These are phyloP conservation scores for Paragorgia papillata DNA, from an alignment of 92 coral and sea anemone genomes.

Conservation along the genomic window DNA sequence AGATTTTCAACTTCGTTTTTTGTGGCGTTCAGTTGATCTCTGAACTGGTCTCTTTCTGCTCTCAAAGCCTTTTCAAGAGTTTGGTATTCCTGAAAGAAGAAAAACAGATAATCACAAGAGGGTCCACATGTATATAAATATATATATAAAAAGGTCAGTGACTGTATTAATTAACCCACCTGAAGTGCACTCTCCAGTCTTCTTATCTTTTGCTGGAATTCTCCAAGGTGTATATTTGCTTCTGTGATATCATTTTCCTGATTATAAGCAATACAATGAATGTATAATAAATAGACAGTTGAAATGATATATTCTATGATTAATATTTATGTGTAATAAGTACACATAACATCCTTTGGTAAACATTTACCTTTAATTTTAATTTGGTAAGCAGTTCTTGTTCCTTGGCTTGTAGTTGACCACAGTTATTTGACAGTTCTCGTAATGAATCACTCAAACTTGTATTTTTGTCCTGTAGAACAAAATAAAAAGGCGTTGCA, in stretches of 20 bases:
- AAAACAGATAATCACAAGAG: not conserved
- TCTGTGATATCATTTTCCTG: conserved; percentile 97
- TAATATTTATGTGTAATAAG: no score
- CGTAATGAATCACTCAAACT: conserved; percentile 85
- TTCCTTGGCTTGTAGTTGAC: conserved; percentile 97
- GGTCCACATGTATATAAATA: no score
- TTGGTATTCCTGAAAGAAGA: conserved; percentile 71
- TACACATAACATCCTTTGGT: not conserved
- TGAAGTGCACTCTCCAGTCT: conserved; percentile 87
- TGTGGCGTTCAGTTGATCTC: conserved; percentile 87
- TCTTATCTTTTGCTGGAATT: conserved; percentile 83
- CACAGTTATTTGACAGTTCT: conserved; percentile 89
- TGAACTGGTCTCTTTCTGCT: conserved; percentile 92
- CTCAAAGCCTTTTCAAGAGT: conserved; percentile 73
- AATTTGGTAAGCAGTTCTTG: conserved; percentile 91
- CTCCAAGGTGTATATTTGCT: conserved; percentile 87
- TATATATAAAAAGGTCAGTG: no score
- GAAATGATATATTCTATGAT: no score
- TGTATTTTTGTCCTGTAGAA: conserved; percentile 75
- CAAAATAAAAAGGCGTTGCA: no score
- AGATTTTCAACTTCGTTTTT: conserved; percentile 94
- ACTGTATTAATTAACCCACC: no score
- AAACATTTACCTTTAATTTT: conserved; percentile 71
- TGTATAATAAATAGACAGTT: no score
- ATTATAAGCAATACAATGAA: no score